Conservation (phyloP, 2,888 invertebrate genomes). For the Vanessa cardui region DNA sequence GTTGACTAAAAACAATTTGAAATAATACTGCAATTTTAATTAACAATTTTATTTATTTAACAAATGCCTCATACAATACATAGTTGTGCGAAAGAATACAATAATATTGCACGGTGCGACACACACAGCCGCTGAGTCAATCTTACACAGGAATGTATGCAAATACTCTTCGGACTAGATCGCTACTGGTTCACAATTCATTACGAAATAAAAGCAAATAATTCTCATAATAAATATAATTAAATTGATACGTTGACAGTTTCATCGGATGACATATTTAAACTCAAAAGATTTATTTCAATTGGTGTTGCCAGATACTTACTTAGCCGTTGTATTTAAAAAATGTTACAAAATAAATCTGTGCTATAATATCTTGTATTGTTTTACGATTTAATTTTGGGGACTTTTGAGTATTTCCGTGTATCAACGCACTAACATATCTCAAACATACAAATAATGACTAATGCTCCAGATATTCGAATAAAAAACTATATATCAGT, state of each 20-base stretch:
- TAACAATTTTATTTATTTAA: conserved; percentile 26
- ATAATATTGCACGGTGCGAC: not conserved
- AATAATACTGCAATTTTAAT: conserved; percentile 13
- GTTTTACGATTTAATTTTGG: no score
- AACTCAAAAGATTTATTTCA: no score
- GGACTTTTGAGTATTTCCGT: no score
- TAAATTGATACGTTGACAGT: not conserved
- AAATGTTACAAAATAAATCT: no score
- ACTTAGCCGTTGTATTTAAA: no score
- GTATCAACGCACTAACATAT: no score
- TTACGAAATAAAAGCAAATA: not conserved
- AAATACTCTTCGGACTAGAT: conserved; percentile 1
- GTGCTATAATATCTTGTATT: no score
- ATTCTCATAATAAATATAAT: not conserved
- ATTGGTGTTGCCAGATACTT: no score
- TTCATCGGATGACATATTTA: no score
- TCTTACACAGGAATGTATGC: not conserved
- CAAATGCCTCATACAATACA: conserved; percentile 20
- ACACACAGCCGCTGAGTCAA: not conserved
- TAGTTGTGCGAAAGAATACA: conserved; percentile 16
- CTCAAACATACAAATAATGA: not conserved
- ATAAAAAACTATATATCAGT: not conserved
- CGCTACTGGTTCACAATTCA: not conserved
- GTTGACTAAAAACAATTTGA: not conserved
- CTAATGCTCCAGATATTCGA: conserved; percentile 5